Conservation (phyloP, 2,113 vertebrate genomes). For the Perca fluviatilis region DNA sequence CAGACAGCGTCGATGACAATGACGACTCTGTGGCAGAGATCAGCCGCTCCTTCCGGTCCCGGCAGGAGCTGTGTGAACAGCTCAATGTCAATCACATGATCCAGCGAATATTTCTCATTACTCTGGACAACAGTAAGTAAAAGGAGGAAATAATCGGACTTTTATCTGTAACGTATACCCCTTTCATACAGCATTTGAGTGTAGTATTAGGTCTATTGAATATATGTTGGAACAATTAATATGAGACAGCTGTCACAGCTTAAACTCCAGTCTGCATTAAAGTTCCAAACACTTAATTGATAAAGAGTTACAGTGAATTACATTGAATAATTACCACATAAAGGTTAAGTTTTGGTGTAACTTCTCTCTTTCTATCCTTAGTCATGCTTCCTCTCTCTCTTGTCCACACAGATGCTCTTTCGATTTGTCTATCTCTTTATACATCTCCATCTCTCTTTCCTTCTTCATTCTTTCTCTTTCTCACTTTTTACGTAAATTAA, state of each 20-base stretch:
- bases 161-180: background rate
- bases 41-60: conserved; percentile 95
- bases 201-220: background rate
- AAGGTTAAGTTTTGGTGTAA: background rate
- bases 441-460: background rate
- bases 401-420: background rate
- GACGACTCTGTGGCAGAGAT: conserved; percentile 97
- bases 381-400: background rate
- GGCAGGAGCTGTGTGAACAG: conserved; percentile 96
- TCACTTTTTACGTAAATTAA: background rate
- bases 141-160: background rate
- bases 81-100: conserved; percentile 99
- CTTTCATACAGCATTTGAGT: background rate
- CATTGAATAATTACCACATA: background rate
- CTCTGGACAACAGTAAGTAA: conserved; percentile 96
- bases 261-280: background rate
- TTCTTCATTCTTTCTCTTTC: background rate
- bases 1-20: conserved; percentile 96
- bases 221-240: background rate
- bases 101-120: conserved; percentile 98
- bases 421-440: background rate
- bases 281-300: background rate
- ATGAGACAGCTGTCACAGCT: background rate
- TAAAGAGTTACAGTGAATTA: background rate
- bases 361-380: background rate